These are phyloP conservation scores for Alouatta palliata DNA, from an alignment of 2,113 vertebrate species.

Conservation along the genomic window DNA sequence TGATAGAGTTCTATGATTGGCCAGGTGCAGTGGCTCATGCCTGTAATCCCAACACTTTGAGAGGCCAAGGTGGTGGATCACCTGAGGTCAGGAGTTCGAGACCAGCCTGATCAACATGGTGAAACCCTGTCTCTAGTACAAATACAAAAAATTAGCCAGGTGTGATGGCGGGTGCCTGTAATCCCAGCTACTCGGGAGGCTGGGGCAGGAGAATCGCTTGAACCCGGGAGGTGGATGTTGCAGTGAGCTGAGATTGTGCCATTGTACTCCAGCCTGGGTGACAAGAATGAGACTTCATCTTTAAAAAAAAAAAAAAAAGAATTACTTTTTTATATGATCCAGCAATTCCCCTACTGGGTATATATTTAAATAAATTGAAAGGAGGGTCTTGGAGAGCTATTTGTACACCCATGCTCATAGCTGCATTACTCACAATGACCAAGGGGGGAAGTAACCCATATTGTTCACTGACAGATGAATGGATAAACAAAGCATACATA, in stretches of 20 bases:
- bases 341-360: no score
- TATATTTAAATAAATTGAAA: background rate
- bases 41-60: background rate
- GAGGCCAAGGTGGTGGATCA: background rate
- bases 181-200: no score
- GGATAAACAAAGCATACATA: no score
- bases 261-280: background rate
- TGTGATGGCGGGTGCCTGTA: no score
- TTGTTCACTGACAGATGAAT: no score
- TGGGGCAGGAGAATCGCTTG: background rate
- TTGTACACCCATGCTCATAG: background rate
- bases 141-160: background rate
- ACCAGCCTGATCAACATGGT: background rate
- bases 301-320: background rate
- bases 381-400: background rate
- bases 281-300: background rate
- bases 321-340: background rate
- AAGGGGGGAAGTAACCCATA: background rate
- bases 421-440: background rate
- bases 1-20: background rate
- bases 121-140: background rate
- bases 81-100: background rate
- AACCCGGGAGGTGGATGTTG: accelerated
- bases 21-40: background rate
- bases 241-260: background rate